phyloP scores from a whole-genome alignment of 2,888 invertebrate species.

The Rutpela maculata region DNA sequence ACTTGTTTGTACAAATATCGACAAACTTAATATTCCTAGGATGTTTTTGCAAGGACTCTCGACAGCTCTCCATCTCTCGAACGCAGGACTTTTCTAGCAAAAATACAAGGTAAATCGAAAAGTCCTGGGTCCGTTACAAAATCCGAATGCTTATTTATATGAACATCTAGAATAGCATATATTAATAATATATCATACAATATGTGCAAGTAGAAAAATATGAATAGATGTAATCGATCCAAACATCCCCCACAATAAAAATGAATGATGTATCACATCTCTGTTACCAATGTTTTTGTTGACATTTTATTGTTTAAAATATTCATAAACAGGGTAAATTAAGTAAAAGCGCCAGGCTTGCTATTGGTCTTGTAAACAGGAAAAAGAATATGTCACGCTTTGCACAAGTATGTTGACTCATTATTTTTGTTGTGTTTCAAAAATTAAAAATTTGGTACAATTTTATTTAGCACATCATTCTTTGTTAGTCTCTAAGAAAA shows the following conservation, averaged over 20 bases:
- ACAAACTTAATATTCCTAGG: not conserved
- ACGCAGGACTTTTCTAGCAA: conserved; percentile 22
- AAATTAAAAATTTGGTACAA: too few species aligned
- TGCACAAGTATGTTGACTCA: too few species aligned
- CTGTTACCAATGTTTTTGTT: conserved; percentile 46
- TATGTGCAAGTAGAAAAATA: conserved; percentile 75
- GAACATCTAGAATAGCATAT: conserved; percentile 58
- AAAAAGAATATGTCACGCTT: not conserved
- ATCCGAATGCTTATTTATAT: conserved; percentile 40
- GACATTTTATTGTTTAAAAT: conserved; percentile 24
- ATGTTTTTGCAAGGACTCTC: conserved; percentile 17
- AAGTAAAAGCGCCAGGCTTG: conserved; percentile 8
- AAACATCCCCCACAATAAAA: conserved; percentile 51
- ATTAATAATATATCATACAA: conserved; percentile 67
- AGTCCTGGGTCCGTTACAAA: conserved; percentile 33
- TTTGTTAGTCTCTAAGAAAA: too few species aligned
- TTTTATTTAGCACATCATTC: too few species aligned
- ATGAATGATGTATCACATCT: conserved; percentile 56
- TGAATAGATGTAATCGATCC: conserved; percentile 65
- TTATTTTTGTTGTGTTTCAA: too few species aligned
- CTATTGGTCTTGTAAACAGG: not conserved
- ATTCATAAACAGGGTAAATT: not conserved
- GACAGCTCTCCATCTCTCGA: conserved; percentile 13
- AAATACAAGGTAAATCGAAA: conserved; percentile 24
- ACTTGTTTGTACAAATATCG: not conserved